Conservation (phyloP, 2,113 vertebrate species). For the Pelodiscus sinensis region DNA sequence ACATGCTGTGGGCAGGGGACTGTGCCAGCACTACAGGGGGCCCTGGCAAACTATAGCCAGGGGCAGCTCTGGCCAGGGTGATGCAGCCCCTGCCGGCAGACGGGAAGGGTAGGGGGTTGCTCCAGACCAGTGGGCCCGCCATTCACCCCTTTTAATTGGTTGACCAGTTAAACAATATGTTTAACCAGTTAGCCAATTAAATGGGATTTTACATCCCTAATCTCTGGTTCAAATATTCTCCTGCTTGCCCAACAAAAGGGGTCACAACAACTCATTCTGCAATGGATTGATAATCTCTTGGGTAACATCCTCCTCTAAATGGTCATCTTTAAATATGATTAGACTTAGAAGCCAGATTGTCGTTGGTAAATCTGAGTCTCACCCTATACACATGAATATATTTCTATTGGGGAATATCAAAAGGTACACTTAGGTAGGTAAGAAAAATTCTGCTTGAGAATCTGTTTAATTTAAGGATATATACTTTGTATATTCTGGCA, state of each 20-base stretch:
- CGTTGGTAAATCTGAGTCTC: neutral
- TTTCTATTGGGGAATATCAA: neutral
- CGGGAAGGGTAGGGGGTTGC: too few species aligned
- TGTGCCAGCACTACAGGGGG: too few species aligned
- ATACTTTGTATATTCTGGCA: neutral
- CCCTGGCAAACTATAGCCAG: too few species aligned
- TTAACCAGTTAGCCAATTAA: too few species aligned
- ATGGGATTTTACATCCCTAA: too few species aligned
- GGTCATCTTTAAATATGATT: neutral
- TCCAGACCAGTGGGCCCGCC: too few species aligned
- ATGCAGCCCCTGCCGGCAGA: too few species aligned
- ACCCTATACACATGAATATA: neutral
- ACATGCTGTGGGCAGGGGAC: too few species aligned
- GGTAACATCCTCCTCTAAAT: neutral
- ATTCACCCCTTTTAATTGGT: too few species aligned
- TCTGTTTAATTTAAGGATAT: neutral
- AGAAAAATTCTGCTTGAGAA: neutral
- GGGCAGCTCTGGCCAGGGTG: too few species aligned
- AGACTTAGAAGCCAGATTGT: neutral
- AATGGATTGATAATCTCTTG: neutral
- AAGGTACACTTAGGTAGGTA: neutral
- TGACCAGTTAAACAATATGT: too few species aligned
- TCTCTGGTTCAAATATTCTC: neutral
- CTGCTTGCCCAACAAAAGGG: constrained; percentile 41
- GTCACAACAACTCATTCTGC: neutral